These are phyloP conservation scores for Moxostoma hubbsi DNA, from an alignment of 2,797 vertebrate species.

Conservation along the genomic window DNA sequence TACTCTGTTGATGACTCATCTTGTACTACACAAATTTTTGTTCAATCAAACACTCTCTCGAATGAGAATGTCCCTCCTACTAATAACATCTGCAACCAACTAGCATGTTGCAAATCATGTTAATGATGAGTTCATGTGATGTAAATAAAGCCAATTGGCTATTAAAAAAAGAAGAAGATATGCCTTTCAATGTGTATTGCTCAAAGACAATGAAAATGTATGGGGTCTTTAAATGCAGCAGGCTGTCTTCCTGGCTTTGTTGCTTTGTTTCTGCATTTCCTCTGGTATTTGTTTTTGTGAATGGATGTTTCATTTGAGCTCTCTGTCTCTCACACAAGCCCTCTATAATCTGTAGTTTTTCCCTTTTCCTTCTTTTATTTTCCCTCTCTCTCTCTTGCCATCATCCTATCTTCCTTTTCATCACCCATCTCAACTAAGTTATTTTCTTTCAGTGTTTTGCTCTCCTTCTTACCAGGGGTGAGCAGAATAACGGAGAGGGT, in stretches of 20 bases:
- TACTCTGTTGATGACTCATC: too few species aligned
- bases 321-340: conserved; percentile 8
- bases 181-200: too few species aligned
- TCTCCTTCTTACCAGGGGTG: conserved; percentile 77
- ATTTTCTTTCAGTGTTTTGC: not conserved
- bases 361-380: conserved; percentile 1
- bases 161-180: too few species aligned
- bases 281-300: conserved; percentile 16
- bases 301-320: conserved; percentile 32
- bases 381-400: conserved; percentile 20
- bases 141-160: too few species aligned
- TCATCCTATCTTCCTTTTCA: not conserved
- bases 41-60: too few species aligned
- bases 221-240: not conserved
- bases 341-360: conserved; percentile 2
- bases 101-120: too few species aligned
- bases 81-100: too few species aligned
- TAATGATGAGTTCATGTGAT: too few species aligned
- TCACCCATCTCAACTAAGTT: conserved; percentile 3
- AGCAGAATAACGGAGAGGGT: conserved; percentile 81
- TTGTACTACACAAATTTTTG: too few species aligned
- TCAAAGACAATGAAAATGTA: too few species aligned
- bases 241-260: conserved; percentile 11
- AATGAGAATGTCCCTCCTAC: too few species aligned
- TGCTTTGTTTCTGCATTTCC: not conserved